Evolutionary conservation across 2,888 invertebrate genomes (phyloP), one percentile per base, ranked within the genome.

Genomic region (Drosophila mercatorum): DNA sequence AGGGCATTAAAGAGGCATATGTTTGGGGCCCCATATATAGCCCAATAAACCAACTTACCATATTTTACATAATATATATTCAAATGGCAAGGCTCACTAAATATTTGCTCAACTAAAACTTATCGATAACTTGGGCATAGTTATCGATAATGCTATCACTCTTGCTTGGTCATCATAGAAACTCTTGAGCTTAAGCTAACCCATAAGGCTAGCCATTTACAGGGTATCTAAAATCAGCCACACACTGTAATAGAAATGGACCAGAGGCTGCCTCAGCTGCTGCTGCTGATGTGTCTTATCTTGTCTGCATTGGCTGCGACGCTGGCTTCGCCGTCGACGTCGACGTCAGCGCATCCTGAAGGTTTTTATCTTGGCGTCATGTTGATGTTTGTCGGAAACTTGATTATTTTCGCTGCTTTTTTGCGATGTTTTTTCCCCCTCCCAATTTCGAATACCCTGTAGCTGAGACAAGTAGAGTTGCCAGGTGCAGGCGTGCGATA

Each of bases 291-390:
- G 85, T 89, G 86, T 83, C 86, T 86, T 90, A 90, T 86, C 86
- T 76, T 88, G 87, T 86, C 86, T 65, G 81, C 89, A 69, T 64
- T 78, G 72, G 71, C 83, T 68, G 89, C 68, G 73, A 61, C 49
- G 73, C 17, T 56, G 26, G 8, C 40, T 58, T 38, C 59, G 26
- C 11, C 40, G 61, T 38, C 31, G 46, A 28, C 78, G 81, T 68
- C 62, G 31, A 68, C 81, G 68, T 72, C 68, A 78, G 79, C 84
- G 83, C 87, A 89, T 83, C 87, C 83, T 88, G 87, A 75, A 81
- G 87, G 84, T 88, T 88, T 88, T 88, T 86, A 90, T 90, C 87
- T 86, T 83, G 87, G 90, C 86, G 90, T 90, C 90, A 90, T 90
- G 89, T 90, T 90, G 90, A 86, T 86, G 86, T 88, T 86, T 90